Conservation (phyloP, 2,113 vertebrate genomes). For the Gasterosteus aculeatus region DNA sequence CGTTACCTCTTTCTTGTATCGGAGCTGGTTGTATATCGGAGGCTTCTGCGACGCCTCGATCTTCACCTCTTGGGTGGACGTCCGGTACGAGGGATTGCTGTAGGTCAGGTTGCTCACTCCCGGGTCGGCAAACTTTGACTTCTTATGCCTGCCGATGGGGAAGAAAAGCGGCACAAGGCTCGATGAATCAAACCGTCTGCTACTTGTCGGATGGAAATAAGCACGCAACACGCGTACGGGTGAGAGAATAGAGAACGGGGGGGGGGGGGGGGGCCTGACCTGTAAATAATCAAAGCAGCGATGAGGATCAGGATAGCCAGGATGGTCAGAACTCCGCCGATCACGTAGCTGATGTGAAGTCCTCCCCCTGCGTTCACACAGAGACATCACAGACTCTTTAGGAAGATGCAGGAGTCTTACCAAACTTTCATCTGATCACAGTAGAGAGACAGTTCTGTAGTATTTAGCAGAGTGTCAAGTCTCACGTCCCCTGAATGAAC, state of each 20-base stretch:
- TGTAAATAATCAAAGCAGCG: constrained; percentile 91
- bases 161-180: not conserved
- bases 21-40: constrained; percentile 92
- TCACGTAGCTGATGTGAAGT: constrained; percentile 92
- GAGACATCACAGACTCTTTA: not conserved
- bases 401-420: not conserved
- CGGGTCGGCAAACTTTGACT: constrained; percentile 93
- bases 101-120: constrained; percentile 95
- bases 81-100: constrained; percentile 97
- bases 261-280: constrained; percentile 75
- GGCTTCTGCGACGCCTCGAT: constrained; percentile 94
- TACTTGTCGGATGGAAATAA: not conserved
- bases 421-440: not conserved
- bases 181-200: not conserved
- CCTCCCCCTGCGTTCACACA: constrained; percentile 84
- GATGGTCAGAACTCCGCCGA: constrained; percentile 91
- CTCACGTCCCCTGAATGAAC: not conserved
- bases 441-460: too few species aligned
- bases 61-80: constrained; percentile 98
- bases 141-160: constrained; percentile 87
- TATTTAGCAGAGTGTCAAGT: too few species aligned
- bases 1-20: constrained; percentile 96
- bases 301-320: constrained; percentile 92
- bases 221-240: not conserved
- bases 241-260: not conserved